Percentiles rank a stretch among this genome's conserved stretches.
Evolutionary conservation across 2,797 vertebrate genomes (phyloP).

Genomic region (Prionace glauca): DNA sequence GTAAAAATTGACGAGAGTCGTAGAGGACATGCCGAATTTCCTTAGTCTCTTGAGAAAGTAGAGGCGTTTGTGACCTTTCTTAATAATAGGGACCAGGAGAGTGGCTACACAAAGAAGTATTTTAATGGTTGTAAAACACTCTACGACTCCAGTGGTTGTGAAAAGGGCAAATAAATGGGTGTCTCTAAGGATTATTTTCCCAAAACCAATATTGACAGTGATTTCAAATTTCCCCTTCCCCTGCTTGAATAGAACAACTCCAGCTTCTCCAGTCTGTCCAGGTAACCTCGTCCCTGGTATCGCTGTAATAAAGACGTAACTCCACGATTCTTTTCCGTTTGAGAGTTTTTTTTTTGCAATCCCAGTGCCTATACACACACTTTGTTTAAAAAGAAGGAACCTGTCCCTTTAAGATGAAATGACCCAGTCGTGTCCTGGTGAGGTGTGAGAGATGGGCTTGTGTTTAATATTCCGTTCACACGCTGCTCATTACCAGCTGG

Average conservation of each 20-base stretch:
- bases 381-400: background rate
- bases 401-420: conserved; percentile 27
- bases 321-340: background rate
- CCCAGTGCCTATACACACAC: background rate
- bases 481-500: conserved; percentile 69
- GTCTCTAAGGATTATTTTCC: background rate
- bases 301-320: background rate
- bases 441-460: conserved; percentile 48
- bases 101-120: background rate
- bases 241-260: background rate
- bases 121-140: background rate
- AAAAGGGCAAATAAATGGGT: background rate
- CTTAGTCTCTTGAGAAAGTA: too few relatives aligned
- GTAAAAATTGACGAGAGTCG: too few relatives aligned
- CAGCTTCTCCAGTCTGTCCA: background rate
- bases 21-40: too few relatives aligned
- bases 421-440: background rate
- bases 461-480: conserved; percentile 67
- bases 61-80: too few relatives aligned
- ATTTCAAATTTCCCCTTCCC: background rate
- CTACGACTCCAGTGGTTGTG: background rate
- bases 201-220: background rate
- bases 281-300: background rate
- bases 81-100: too few relatives aligned
- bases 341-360: background rate